These are phyloP conservation scores for Rhombomys opimus DNA, from an alignment of 2,113 vertebrate genomes.

Conservation along the genomic window DNA sequence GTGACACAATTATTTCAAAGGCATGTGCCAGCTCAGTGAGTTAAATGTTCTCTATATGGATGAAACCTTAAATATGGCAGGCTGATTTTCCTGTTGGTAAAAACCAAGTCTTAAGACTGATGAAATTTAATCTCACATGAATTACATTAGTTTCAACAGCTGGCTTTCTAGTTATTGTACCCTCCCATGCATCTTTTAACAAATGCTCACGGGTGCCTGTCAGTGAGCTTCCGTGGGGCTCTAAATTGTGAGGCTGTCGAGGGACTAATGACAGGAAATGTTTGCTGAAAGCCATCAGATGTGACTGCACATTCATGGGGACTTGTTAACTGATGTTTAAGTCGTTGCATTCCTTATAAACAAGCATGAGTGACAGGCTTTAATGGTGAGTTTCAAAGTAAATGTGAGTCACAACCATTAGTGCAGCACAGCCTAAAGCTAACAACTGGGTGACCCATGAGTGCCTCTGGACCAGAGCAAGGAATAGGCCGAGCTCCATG, in stretches of 20 bases:
- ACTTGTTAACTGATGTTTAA: conserved; percentile 55
- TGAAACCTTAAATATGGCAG: background rate
- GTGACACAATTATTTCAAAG: background rate
- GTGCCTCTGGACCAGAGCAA: background rate
- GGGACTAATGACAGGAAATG: conserved; percentile 47
- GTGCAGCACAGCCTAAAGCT: background rate
- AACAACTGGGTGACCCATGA: background rate
- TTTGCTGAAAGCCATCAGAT: conserved; percentile 54
- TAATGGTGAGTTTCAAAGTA: conserved; percentile 55
- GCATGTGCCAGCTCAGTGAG: background rate
- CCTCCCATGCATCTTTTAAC: conserved; percentile 23
- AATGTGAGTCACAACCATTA: conserved; percentile 57
- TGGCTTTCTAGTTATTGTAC: conserved; percentile 9
- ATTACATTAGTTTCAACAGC: conserved; percentile 60
- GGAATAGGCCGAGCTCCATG: background rate
- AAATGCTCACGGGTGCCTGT: background rate
- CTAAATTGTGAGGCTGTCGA: background rate
- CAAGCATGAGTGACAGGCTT: conserved; percentile 41
- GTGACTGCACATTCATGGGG: conserved; percentile 41
- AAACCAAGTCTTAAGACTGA: conserved; percentile 44
- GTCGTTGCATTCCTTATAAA: conserved; percentile 52
- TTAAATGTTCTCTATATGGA: background rate
- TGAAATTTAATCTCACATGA: conserved; percentile 58
- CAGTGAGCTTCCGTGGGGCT: background rate
- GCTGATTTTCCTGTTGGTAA: conserved; percentile 34